Percentiles rank a stretch among this genome's conserved stretches.
Evolutionary conservation across 2,888 invertebrate genomes (phyloP).

Genomic region (Caenorhabditis virilis): DNA sequence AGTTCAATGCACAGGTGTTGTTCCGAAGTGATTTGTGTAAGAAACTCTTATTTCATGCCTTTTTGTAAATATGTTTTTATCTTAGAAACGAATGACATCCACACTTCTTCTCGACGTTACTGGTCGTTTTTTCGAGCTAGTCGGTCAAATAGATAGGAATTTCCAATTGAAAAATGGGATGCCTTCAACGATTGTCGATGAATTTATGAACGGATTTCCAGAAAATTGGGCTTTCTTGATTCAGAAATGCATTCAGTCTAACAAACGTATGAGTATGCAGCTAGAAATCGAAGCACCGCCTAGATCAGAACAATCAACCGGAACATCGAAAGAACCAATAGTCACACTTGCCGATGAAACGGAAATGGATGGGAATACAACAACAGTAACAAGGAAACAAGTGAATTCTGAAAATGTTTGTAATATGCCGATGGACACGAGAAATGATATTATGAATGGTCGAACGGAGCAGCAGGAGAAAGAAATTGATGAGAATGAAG

Average conservation of each 20-base stretch:
- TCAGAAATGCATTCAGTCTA: background rate
- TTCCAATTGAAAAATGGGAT: conserved; percentile 28
- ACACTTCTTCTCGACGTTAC: conserved; percentile 26
- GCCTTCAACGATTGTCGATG: conserved; percentile 14
- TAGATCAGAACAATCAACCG: background rate
- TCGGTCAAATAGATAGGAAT: conserved; percentile 26
- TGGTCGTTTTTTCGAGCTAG: conserved; percentile 21
- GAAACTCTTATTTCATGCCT: background rate
- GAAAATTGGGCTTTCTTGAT: conserved; percentile 25
- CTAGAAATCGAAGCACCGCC: background rate
- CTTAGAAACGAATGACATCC: conserved; percentile 6
- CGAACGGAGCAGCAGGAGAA: background rate
- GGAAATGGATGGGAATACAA: background rate
- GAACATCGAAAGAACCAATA: conserved; percentile 8
- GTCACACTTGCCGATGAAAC: conserved; percentile 32
- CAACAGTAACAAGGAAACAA: background rate
- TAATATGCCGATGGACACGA: conserved; percentile 1
- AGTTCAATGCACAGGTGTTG: conserved; percentile 15
- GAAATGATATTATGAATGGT: background rate
- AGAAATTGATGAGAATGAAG: conserved; percentile 8
- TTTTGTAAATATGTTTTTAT: background rate
- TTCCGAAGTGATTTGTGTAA: conserved; percentile 27
- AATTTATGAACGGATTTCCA: conserved; percentile 26
- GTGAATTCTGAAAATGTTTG: too few species aligned
- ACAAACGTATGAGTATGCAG: background rate